These are phyloP conservation scores for Nymphalis c-album DNA, from an alignment of 2,888 invertebrate species.

Conservation along the genomic window DNA sequence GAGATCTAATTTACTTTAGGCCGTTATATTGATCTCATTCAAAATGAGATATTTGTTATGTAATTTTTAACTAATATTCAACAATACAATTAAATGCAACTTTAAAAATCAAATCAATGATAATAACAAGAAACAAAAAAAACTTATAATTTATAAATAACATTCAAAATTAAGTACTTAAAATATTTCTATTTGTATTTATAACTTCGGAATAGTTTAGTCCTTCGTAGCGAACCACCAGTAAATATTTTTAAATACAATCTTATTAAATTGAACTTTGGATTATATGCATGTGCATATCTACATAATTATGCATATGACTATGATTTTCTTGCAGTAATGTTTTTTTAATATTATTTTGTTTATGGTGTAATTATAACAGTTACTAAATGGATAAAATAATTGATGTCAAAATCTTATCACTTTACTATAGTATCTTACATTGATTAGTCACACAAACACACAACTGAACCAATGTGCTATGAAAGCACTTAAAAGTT, in stretches of 20 bases:
- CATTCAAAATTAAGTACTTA: constrained; percentile 23
- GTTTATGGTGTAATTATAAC: constrained; percentile 1
- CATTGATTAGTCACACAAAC: constrained; percentile 31
- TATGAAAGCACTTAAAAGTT: constrained; percentile 46
- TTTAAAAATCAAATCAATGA: constrained; percentile 22
- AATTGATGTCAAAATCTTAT: constrained; percentile 6
- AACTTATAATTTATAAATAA: constrained; percentile 10
- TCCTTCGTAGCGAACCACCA: not conserved
- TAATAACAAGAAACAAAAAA: constrained; percentile 29
- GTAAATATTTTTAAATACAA: not conserved
- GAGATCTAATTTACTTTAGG: constrained; percentile 36
- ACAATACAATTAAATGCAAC: constrained; percentile 15
- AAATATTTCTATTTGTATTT: not conserved
- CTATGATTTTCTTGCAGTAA: not conserved
- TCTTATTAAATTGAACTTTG: constrained; percentile 1
- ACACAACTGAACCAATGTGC: constrained; percentile 40
- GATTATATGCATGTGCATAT: not conserved
- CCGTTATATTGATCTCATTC: constrained; percentile 23
- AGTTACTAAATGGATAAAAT: constrained; percentile 5
- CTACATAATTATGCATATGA: constrained; percentile 3
- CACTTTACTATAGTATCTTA: constrained; percentile 12
- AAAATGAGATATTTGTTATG: constrained; percentile 13
- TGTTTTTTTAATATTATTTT: not conserved
- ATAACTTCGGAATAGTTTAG: not conserved
- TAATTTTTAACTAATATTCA: constrained; percentile 14